phyloP scores from a whole-genome alignment of 1,140 invertebrate species.

The Paracyclopina nana region DNA sequence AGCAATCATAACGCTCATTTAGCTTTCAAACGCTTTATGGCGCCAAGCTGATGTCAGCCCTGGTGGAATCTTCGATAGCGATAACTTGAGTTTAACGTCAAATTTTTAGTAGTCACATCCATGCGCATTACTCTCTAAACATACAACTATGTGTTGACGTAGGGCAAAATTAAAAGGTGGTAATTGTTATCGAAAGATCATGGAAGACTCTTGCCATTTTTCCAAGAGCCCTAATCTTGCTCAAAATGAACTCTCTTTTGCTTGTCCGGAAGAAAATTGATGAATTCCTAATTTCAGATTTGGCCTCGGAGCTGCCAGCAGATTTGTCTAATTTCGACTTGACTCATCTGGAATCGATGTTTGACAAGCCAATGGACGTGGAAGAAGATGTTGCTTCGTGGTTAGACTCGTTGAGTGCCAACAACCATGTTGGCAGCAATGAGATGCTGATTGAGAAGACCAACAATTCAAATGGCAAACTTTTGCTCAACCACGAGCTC shows the following conservation, averaged over 20 bases:
- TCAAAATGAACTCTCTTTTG: background rate
- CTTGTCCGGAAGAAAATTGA: background rate
- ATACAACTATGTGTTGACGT: no score
- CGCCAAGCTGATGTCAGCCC: no score
- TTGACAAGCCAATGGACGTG: slow-evolving; percentile 5
- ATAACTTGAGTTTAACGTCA: no score
- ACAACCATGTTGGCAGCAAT: background rate
- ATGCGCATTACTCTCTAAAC: no score
- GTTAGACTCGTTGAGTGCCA: slow-evolving; percentile 9
- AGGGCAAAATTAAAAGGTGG: no score
- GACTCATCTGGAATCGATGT: background rate
- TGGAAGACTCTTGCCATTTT: background rate
- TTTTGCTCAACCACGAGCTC: no score
- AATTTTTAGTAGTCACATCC: no score
- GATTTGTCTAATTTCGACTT: background rate
- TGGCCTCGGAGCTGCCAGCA: background rate
- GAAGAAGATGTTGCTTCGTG: slow-evolving; percentile 12
- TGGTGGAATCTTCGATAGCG: no score
- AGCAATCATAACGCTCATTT: no score
- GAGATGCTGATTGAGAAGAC: no score
- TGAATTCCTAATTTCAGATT: background rate
- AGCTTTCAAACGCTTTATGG: no score
- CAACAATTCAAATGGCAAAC: no score
- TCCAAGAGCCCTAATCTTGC: background rate
- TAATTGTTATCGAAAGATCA: background rate